These are phyloP conservation scores for Osmerus eperlanus DNA, from an alignment of 2,113 vertebrate genomes.

Conservation along the genomic window DNA sequence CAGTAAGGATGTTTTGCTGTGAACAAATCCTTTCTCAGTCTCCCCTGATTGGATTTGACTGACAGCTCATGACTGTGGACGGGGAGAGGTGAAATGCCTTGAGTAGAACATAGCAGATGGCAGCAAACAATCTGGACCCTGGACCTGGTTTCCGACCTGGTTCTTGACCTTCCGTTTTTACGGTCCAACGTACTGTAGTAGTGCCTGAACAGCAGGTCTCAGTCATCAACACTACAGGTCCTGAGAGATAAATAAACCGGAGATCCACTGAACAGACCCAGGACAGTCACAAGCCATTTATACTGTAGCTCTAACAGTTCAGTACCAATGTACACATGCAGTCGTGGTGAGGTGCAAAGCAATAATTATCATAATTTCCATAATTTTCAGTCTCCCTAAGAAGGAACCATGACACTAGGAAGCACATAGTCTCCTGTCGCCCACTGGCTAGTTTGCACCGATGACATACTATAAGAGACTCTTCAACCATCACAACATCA, in stretches of 20 bases:
- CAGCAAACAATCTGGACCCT: constrained; percentile 31
- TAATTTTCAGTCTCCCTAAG: constrained; percentile 45
- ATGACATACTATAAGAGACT: too few relatives aligned
- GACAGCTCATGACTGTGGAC: constrained; percentile 33
- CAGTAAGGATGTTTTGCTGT: constrained; percentile 15
- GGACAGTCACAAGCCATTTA: constrained; percentile 51
- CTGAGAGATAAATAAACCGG: not conserved
- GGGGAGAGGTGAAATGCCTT: constrained; percentile 41
- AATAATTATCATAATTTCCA: constrained; percentile 61
- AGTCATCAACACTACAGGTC: not conserved
- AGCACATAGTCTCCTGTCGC: constrained; percentile 27
- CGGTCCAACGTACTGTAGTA: too few relatives aligned
- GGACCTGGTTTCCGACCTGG: too few relatives aligned
- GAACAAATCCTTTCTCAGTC: constrained; percentile 33
- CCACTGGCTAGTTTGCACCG: constrained; percentile 36
- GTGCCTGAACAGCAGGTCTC: not conserved
- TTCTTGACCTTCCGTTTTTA: too few relatives aligned
- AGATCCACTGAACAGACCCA: constrained; percentile 4
- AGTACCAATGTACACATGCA: constrained; percentile 53
- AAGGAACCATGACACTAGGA: constrained; percentile 44
- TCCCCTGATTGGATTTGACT: constrained; percentile 34
- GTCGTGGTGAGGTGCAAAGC: constrained; percentile 61
- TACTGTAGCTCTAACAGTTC: constrained; percentile 48
- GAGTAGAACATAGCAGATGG: constrained; percentile 36
- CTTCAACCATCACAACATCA: too few relatives aligned